Evolutionary conservation across 2,797 vertebrate genomes (phyloP).

Genomic region (Picus viridis): DNA sequence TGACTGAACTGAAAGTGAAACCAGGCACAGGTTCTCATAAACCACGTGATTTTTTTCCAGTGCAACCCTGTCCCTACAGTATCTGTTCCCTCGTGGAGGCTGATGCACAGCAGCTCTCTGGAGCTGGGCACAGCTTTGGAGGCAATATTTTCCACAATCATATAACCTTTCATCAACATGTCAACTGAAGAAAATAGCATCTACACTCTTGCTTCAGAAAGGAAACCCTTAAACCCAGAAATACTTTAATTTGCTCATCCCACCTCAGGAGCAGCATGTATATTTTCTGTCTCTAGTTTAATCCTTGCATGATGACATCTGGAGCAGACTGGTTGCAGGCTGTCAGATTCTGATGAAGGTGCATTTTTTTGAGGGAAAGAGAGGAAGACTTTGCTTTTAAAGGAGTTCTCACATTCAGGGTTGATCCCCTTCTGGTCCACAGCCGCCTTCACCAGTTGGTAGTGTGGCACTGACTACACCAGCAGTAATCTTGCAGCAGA

Average conservation of each 20-base stretch:
- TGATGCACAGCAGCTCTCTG: rapidly evolving
- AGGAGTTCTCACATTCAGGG: neutral
- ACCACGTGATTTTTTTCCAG: neutral
- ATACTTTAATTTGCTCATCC: neutral
- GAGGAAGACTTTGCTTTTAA: neutral
- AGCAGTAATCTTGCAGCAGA: neutral
- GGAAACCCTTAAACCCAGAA: neutral
- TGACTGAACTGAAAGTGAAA: neutral
- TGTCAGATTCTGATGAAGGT: neutral
- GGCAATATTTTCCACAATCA: neutral
- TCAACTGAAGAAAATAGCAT: neutral
- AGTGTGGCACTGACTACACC: neutral
- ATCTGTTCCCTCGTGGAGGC: neutral
- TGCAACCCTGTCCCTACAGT: neutral
- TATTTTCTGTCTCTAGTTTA: neutral
- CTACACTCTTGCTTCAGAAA: neutral
- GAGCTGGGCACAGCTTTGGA: neutral
- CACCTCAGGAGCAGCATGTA: rapidly evolving
- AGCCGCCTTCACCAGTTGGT: neutral
- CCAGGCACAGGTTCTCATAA: neutral
- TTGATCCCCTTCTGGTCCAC: neutral
- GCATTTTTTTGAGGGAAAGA: neutral
- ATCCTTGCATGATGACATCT: neutral
- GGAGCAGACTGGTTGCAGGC: neutral
- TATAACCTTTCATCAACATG: neutral